phyloP scores from a whole-genome alignment of 2,113 vertebrate species.

The Epinephelus moara region DNA sequence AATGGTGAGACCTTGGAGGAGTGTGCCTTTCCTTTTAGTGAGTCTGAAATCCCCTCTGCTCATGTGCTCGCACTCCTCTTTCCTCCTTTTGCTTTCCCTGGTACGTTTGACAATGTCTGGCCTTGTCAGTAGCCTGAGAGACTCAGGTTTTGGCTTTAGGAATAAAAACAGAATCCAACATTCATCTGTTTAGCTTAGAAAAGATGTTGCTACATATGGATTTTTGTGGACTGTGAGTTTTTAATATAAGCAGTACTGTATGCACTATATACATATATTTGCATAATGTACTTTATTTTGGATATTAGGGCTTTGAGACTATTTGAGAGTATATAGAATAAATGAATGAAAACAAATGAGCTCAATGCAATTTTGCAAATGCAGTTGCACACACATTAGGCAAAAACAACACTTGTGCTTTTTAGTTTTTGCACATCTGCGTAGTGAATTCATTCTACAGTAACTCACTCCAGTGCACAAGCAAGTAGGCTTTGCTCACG shows the following conservation, averaged over 20 bases:
- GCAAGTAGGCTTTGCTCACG: constrained; percentile 37
- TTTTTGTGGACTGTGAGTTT: constrained; percentile 7
- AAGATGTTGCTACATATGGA: constrained; percentile 8
- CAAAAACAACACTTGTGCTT: background rate
- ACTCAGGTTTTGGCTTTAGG: constrained; percentile 28
- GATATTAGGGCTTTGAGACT: background rate
- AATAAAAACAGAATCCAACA: constrained; percentile 9
- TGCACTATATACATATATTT: background rate
- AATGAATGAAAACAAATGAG: constrained; percentile 1
- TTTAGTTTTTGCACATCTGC: constrained; percentile 14
- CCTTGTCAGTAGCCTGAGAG: constrained; percentile 18
- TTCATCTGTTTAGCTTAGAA: constrained; percentile 1
- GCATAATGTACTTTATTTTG: background rate
- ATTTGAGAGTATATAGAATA: background rate
- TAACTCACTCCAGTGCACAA: constrained; percentile 17
- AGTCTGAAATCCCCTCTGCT: constrained; percentile 17
- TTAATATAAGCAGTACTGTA: background rate
- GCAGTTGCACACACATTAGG: background rate
- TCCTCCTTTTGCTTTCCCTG: constrained; percentile 7
- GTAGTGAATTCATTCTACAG: constrained; percentile 8
- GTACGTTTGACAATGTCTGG: constrained; percentile 24
- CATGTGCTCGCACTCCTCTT: constrained; percentile 1
- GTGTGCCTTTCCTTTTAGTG: constrained; percentile 14
- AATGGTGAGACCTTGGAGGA: constrained; percentile 38
- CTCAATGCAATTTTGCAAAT: background rate